A percentile compares a stretch with the other conserved stretches of the same genome.
These are phyloP conservation scores for Cecidostiba fungosa DNA, from an alignment of 2,888 invertebrate genomes.

Conservation along the genomic window DNA sequence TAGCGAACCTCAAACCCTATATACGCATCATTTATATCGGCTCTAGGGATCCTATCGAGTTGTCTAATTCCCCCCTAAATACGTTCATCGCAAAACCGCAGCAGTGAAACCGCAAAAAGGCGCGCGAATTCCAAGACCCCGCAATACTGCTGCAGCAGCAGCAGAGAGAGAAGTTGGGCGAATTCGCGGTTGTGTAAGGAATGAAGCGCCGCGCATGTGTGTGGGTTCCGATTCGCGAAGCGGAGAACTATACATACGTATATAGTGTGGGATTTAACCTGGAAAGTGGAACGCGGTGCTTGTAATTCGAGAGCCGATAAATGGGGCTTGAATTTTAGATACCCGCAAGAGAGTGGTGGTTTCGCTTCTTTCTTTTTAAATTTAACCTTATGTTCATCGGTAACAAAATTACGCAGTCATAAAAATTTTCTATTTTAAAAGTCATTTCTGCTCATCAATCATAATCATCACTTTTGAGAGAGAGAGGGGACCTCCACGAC, in stretches of 20 bases:
- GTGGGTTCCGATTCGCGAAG: background rate
- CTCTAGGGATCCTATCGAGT: conserved; percentile 21
- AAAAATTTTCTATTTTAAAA: background rate
- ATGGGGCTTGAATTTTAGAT: background rate
- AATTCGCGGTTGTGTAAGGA: conserved; percentile 51
- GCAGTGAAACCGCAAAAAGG: conserved; percentile 47
- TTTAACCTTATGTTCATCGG: background rate
- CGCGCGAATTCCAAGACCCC: conserved; percentile 33
- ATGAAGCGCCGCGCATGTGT: conserved; percentile 37
- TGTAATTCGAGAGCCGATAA: background rate
- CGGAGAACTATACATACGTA: background rate
- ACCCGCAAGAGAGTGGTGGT: background rate
- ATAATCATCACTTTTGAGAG: background rate
- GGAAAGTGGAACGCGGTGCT: background rate
- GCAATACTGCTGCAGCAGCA: background rate
- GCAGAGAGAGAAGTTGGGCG: conserved; percentile 26
- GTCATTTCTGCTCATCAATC: conserved; percentile 8
- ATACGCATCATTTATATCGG: conserved; percentile 32
- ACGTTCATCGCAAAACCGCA: conserved; percentile 11
- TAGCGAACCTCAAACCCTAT: background rate
- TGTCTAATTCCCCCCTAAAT: conserved; percentile 39
- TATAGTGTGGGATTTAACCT: background rate
- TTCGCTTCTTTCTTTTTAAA: background rate
- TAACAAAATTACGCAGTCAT: background rate
- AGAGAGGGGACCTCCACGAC: background rate